Base-by-base conservation (phyloP, 2,888 invertebrate genomes). In the Unio pictorum region DNA sequence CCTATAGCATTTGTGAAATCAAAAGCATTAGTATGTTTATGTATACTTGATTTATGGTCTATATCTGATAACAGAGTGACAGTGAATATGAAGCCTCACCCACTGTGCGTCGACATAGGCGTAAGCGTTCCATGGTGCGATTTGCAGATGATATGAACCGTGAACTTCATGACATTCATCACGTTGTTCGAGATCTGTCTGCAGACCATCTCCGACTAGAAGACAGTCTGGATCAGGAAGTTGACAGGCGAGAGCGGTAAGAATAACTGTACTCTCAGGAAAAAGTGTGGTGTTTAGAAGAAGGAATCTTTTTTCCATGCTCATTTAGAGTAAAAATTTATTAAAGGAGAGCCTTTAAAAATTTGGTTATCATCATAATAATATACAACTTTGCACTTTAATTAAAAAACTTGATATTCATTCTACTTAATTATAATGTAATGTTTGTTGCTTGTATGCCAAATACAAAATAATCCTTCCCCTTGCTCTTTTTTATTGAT, bases 101-200 rank as follows among this genome's bases (percentile, higher is more conserved):
- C 23, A 70, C 75, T 15, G 68, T 82, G 30, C 72, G 76, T 8
- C 68, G 82, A 23, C 76, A 79, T 11, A 71, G 78, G 64, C 79
- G 78, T 57, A 72, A 82, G 7, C 78, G 81, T 62, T 81, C 86
- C 7, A 80, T 83, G 3, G 86, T 87, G 4, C 75, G 84, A 61
- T 87, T 87, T 79, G 86, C 85, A 17, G 87, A 87, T 79, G 86
- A 86, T 68, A 86, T 87, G 84, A 84, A 84, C 73, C 73, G 74
- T 72, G 84, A 86, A 66, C 72, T 86, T 8, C 86, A 86, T 66
- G 78, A 77, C 17, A 73, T 89, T 62, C 88, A 89, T 69, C 86
- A 86, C 69, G 81, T 84, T n/a, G 76, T 89, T 55, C 78, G 89
- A 59, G 89, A 88, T 74, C 69, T 89, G 67, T 84, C 85, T n/a